phyloP scores from a whole-genome alignment of 2,113 vertebrate species.

The Haemorhous mexicanus region DNA sequence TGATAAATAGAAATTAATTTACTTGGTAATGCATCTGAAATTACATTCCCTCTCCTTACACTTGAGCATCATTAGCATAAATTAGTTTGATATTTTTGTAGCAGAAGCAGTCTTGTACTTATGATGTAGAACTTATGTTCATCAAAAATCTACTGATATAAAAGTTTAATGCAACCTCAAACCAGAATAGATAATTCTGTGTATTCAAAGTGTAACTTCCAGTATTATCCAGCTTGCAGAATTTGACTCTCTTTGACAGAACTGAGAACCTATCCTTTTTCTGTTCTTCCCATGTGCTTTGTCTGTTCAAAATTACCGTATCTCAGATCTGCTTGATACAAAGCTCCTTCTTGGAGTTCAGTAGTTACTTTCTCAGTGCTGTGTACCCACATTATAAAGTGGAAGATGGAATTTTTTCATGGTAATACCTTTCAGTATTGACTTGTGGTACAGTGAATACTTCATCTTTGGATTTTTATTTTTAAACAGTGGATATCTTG shows the following conservation, averaged over 20 bases:
- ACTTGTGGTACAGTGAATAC: neutral
- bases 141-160: neutral
- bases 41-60: neutral
- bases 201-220: neutral
- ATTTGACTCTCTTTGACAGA: neutral
- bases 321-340: neutral
- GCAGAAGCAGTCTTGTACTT: neutral
- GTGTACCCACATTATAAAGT: neutral
- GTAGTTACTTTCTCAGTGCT: neutral
- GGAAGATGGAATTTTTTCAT: neutral
- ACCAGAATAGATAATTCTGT: neutral
- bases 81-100: neutral
- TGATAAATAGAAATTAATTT: neutral
- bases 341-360: neutral
- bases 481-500: neutral
- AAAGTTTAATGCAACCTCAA: neutral
- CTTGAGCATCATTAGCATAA: neutral
- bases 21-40: neutral
- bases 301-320: rapidly evolving
- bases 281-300: neutral
- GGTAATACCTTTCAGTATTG: neutral
- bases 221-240: neutral
- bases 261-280: neutral
- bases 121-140: rapidly evolving
- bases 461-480: neutral